Base-by-base conservation (phyloP, 2,797 vertebrate genomes). In the Telmatherina bonti region DNA sequence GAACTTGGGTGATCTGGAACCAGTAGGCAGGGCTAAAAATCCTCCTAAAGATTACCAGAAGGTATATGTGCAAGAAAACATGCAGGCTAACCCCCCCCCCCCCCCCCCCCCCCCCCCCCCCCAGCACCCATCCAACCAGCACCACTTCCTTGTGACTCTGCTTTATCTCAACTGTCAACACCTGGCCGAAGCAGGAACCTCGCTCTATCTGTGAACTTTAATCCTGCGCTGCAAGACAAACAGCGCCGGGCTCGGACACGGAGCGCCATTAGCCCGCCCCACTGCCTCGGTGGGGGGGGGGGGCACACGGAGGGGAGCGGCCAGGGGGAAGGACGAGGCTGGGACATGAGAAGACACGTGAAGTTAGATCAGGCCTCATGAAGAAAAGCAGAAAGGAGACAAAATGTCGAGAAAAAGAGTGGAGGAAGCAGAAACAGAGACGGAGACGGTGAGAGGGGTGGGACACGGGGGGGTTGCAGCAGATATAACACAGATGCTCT, bases 131-230 rank as follows among this genome's bases (percentile, higher is more conserved):
- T 72, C 79, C 83, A 67, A 45, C 88, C 81, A 65, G 86, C 78
- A 79, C 84, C 82, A 89, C 85, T 91, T 86, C 55, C 80, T 85
- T 63, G 62, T 66, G 20, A 76, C 76, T 91, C 83, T 76, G 81
- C 92, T 94, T 95, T 84, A 94, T 93, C 94, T 93, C 89, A 89
- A 86, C 90, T 92, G 92, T 91, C 93, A 94, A 94, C 92, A 96
- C 91, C 93, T 94, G 93, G 85, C 67, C 65, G 74, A 71, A 92
- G 92, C 90, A 92, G 89, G 84, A 91, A 92, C 87, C 92, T 89
- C 88, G 92, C 90, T 91, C 91, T 91, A 87, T 89, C 94, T 94
- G 53, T 36, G 92, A 92, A 91, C 88, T 94, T 94, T 91, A 94
- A 94, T 94, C 94, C 93, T 84, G 91, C 93, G 83, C 71, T 76